phyloP scores from a whole-genome alignment of 2,797 vertebrate species.

The Acrossocheilus wenchowensis region DNA sequence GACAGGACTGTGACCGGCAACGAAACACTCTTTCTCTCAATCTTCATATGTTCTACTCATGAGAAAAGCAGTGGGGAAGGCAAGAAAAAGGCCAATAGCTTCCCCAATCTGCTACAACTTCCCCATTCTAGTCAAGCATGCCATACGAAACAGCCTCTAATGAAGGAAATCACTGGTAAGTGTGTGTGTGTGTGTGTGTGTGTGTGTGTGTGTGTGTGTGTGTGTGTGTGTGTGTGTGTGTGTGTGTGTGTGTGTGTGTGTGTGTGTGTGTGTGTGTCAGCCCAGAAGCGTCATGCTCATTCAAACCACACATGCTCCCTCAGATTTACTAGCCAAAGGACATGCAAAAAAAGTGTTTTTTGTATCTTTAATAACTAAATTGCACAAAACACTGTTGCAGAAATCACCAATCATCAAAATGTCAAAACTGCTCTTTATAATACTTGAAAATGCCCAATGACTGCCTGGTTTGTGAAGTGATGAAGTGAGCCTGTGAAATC shows the following conservation, averaged over 20 bases:
- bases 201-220: slow-evolving; percentile 1
- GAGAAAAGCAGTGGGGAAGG: slow-evolving; percentile 38
- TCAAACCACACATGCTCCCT: not conserved
- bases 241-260: not conserved
- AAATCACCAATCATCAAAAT: not conserved
- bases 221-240: not conserved
- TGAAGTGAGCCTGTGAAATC: not conserved
- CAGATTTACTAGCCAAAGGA: not conserved
- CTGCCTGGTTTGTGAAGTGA: not conserved
- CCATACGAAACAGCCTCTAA: not conserved
- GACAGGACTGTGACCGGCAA: not conserved
- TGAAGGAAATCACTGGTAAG: not conserved
- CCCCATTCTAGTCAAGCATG: slow-evolving; percentile 27
- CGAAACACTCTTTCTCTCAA: not conserved
- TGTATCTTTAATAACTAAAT: not conserved
- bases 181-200: not conserved
- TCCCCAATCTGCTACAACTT: slow-evolving; percentile 58
- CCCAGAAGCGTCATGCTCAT: not conserved
- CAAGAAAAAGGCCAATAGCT: slow-evolving; percentile 39
- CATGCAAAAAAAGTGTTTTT: not conserved
- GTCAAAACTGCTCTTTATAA: not conserved
- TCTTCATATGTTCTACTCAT: not conserved
- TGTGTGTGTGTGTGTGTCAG: not conserved
- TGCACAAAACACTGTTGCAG: not conserved
- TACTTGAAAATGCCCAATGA: not conserved